Evolutionary conservation across 1,140 invertebrate species (phyloP), one percentile per base, ranked within the genome.

Genomic region (Gryon sp.): DNA sequence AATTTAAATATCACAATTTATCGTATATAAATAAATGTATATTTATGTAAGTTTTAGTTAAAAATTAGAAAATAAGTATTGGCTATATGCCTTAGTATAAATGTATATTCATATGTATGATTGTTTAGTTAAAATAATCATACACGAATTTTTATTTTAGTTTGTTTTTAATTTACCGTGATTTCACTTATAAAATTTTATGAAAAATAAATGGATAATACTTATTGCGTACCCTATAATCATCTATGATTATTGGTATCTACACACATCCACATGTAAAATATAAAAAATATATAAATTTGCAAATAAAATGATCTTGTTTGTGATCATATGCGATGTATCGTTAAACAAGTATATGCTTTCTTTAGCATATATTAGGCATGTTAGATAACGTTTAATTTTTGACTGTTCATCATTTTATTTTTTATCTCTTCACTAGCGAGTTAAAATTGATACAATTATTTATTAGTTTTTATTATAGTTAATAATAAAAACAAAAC

Each of bases 231-330:
- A 19, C 30, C 36, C 50, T 41, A 57, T 28, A 28, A 28, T 18
- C 4, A 12, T 19, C 26, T 57, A 57, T 19, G 24, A 24, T 36
- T 46, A 60, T 46, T 7, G 4, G 46, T 46, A 45, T 26, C 46
- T 60, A 60, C 28, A 62, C 57, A 38, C 16, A 40, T 19, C 18
- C 41, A 30, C 12, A 43, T 52, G 5, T 41, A 63, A 63, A 63
- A 62, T 62, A 62, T 62, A n/a, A 62, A 62, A 63, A 63, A 63
- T 63, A 52, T 63, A 52, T 53, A 53, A 66, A 66, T 55, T 66
- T 63, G 45, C 45, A 63, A 63, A 50, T 14, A 20, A 63, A 63
- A 5, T 30, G 30, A 62, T 38, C 18, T 14, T 32, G 6, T n/a
- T n/a, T 11, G 1, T 50, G 28, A 50, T 46, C 41, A 12, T 30